Evolutionary conservation across 2,888 invertebrate species (phyloP), one percentile per base, ranked within the genome.

Genomic region (Scaptomyza tumidula): DNA sequence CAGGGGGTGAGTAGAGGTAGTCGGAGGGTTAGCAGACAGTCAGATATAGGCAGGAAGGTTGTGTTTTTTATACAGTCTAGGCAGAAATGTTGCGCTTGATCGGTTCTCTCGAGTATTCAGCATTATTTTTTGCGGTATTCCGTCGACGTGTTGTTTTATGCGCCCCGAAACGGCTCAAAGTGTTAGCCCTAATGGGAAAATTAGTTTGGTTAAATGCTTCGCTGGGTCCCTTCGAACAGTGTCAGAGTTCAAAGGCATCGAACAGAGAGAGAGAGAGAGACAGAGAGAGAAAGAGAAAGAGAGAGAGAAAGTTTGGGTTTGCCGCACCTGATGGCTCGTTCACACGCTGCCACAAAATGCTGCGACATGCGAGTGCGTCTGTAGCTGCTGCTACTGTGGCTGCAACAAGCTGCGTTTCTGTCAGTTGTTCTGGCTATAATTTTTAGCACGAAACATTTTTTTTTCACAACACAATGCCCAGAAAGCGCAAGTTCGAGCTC

Each of bases 161-260:
- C 50, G 61, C 49, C 65, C 63, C 64, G 71, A 54, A 66, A 67
- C 61, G 70, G 59, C 62, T 71, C 77, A 73, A 85, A 88, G 85
- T 85, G 85, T 88, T 81, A 75, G 52, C 53, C 62, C 69, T 88
- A 85, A 85, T 85, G 85, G 85, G 81, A 84, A 85, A 86, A 85
- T 81, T 86, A 71, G 71, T 86, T 76, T 78, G 85, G 84, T 80
- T 81, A 80, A 80, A 79, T 73, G 86, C 88, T 77, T 72, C 71
- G 75, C 56, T 85, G 78, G 41, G 50, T 69, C 53, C 64, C 46
- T 24, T 68, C 37, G 46, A 45, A 31, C 44, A 33, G 63, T 67
- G 68, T 76, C 77, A 75, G 63, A 65, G 67, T 54, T 70, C 64
- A 61, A 60, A 60, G 43, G 19, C 60, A 33, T 29, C 14, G 14